These are phyloP conservation scores for Entomyzon cyanotis DNA, from an alignment of 2,113 vertebrate species.

Conservation along the genomic window DNA sequence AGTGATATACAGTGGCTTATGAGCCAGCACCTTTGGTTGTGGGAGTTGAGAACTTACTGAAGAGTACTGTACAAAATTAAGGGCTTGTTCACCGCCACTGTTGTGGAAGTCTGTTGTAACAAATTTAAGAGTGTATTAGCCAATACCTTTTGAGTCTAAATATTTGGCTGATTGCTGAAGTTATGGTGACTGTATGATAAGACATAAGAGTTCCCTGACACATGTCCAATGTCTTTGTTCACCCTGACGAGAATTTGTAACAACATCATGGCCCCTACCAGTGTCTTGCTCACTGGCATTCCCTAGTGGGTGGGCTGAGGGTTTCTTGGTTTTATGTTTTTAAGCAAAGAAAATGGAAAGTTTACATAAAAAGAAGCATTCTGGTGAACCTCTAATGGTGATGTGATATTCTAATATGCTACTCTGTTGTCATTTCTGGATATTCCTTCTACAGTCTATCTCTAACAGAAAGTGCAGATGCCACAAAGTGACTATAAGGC, in stretches of 20 bases:
- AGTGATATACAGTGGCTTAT: background rate
- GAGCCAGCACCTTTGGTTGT: background rate
- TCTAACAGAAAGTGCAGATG: background rate
- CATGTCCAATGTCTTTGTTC: background rate
- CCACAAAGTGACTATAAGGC: background rate
- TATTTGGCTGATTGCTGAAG: background rate
- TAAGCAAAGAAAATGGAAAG: background rate
- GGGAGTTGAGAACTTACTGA: background rate
- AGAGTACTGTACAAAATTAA: background rate
- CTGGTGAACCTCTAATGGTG: background rate
- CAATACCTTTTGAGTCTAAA: background rate
- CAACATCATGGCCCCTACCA: fast-evolving
- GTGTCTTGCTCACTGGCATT: fast-evolving
- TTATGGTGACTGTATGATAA: background rate
- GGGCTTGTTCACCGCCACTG: background rate
- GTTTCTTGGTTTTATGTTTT: background rate
- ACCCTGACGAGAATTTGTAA: background rate
- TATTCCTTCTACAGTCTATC: background rate
- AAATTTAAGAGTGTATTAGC: background rate
- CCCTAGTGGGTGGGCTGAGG: background rate
- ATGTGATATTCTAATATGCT: background rate
- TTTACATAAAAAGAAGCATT: background rate
- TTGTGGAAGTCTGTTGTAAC: background rate
- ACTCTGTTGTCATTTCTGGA: background rate
- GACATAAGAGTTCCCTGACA: background rate